Base-by-base conservation (phyloP, 2,797 vertebrate species). In the Uromys caudimaculatus region DNA sequence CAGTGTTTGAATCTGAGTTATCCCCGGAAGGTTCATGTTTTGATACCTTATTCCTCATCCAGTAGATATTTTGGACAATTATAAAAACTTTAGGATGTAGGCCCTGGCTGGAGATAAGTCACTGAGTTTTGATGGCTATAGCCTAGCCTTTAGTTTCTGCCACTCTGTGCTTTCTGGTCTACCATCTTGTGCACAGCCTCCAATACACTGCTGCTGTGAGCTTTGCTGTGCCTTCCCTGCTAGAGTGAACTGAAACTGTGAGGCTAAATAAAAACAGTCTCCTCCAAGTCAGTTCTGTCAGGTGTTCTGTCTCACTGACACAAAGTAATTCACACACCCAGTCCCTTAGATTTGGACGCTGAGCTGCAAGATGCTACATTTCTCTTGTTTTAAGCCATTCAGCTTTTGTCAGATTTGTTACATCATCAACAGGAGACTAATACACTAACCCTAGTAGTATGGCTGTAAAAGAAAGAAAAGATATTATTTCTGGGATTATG, bases 391-490 rank as follows among this genome's bases (percentile, higher is more conserved):
- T 35, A 75, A 93, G 10, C 29, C n/a, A 76, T 32, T 35, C 16
- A 24, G 2, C 84, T 44, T 52, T 52, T 60, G 47, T 38, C 27
- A 56, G 27, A 69, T 90, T 82, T 94, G 69, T 62, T 75, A 90
- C 0, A 79, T 38, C 14, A 69, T 35, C 32, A 44, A 29, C 35
- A 76, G 27, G n/a, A 96, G 90, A 91, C 10, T 8, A 78, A 85
- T 6, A 87, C 44, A 44, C 5, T 4, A 21, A 81, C 13, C 32
- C 88, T 52, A 56, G 9, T 84, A 95, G 78, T 35, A 52, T 6
- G 75, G 58, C 29, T 44, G 1, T 89, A 95, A 84, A 94, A 85
- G 73, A 60, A 94, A 85, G 78, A 76, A 8, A 60, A 58, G 62
- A 47, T 44, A 44, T 75, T 32, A 79, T 90, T 81, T 90, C 91